Base-by-base conservation (phyloP, 2,888 invertebrate genomes). In the Gisinianus flammeolus region DNA sequence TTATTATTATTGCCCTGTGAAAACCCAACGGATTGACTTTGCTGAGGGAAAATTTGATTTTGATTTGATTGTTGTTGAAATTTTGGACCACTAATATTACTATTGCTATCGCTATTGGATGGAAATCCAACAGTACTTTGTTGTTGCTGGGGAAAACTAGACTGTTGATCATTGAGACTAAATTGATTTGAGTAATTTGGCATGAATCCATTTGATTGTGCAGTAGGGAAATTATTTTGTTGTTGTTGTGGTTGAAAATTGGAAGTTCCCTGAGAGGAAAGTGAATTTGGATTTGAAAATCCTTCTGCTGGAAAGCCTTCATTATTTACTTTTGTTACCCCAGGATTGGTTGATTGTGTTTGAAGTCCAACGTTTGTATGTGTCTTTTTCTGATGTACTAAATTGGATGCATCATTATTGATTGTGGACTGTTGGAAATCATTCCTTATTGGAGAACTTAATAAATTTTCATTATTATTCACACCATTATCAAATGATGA, bases 201-300 rank as follows among this genome's bases (percentile, higher is more conserved):
- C 19, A 1, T 58, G 8, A 58, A 58, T 22, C n/a, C 58, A 2
- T 24, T 24, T 24, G 5, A 24, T 62, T 62, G 62, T 62, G 5
- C 62, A 26, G n/a, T n/a, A n/a, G 62, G 28, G 28, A 62, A 62
- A 10, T 62, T 62, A 6, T 12, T 12, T 26, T 62, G 62, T 26
- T 62, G 62, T 62, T 62, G 62, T 26, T 62, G 62, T 28, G 22
- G 62, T n/a, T 58, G 56, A n/a, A n/a, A n/a, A n/a, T n/a, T n/a
- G n/a, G n/a, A n/a, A n/a, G n/a, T n/a, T n/a, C n/a, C n/a, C n/a
- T n/a, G n/a, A 4, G 12, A n/a, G 19, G 16, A 22, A 4, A 56
- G n/a, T 10, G 44, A 44, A 10, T 16, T 16, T 10, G 44, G 16
- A 6, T 44, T 6, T 16, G 54, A 54, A 54, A 19, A 54, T 12